Percentiles rank a stretch among this genome's conserved stretches.
These are phyloP conservation scores for Macrostomum cliftonense DNA, from an alignment of 2,888 invertebrate species.

Conservation along the genomic window DNA sequence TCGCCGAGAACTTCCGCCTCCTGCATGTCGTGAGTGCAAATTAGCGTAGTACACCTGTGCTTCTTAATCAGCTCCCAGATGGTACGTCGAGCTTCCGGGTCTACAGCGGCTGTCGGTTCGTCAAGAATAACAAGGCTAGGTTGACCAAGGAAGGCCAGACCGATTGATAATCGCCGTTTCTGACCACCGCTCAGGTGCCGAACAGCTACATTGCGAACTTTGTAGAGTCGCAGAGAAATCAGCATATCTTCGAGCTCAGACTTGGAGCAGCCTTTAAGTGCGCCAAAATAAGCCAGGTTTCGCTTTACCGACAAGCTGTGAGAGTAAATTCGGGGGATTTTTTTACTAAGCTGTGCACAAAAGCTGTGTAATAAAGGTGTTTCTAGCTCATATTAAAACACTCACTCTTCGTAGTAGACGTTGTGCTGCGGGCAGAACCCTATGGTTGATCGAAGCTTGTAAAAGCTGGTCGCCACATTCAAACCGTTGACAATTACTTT, in stretches of 20 bases:
- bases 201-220: neutral
- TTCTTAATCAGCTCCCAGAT: conserved; percentile 24
- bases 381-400: no score
- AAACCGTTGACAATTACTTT: conserved; percentile 18
- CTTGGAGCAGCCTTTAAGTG: conserved; percentile 23
- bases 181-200: conserved; percentile 8
- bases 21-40: conserved; percentile 23
- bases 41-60: conserved; percentile 19
- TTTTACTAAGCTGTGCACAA: no score
- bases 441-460: conserved; percentile 20
- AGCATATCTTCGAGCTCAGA: conserved; percentile 7
- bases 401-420: conserved; percentile 36
- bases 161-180: no score
- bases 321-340: no score
- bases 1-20: conserved; percentile 24
- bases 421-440: conserved; percentile 39
- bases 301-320: conserved; percentile 36
- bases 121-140: conserved; percentile 22
- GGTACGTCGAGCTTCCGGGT: conserved; percentile 22
- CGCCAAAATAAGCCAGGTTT: conserved; percentile 35
- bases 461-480: conserved; percentile 16
- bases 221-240: neutral
- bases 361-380: neutral
- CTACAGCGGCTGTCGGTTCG: conserved; percentile 19
- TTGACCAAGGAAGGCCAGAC: conserved; percentile 23